These are phyloP conservation scores for Uromys caudimaculatus DNA, from an alignment of 2,797 vertebrate species.

Conservation along the genomic window DNA sequence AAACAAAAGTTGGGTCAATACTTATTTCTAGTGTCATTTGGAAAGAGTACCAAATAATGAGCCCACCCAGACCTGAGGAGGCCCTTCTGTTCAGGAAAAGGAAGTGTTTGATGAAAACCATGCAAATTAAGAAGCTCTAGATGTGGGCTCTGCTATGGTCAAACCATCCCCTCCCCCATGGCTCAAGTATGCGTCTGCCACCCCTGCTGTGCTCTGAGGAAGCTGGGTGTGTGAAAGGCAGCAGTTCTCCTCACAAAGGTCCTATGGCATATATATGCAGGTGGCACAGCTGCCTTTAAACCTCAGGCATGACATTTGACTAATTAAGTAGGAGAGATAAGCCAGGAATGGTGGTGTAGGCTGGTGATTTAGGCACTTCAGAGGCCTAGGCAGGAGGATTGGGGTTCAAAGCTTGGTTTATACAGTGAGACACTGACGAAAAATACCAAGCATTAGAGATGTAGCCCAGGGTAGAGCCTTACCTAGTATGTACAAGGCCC, in stretches of 20 bases:
- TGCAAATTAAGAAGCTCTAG: no score
- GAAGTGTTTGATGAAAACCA: background rate
- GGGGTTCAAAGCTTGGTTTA: background rate
- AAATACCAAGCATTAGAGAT: background rate
- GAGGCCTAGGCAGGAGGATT: background rate
- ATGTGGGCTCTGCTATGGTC: background rate
- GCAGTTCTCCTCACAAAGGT: background rate
- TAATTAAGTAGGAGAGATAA: background rate
- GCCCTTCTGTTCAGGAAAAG: background rate
- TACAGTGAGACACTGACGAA: background rate
- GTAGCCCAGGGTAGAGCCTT: background rate
- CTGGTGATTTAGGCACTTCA: background rate
- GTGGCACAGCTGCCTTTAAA: background rate
- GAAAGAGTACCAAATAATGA: background rate
- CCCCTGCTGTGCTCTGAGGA: background rate
- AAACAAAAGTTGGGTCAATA: background rate
- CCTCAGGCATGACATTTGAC: background rate
- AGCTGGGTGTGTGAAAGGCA: background rate
- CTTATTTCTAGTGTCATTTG: background rate
- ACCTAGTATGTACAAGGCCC: background rate
- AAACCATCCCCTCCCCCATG: background rate
- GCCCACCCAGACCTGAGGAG: background rate
- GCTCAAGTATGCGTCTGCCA: background rate
- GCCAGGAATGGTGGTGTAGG: background rate
- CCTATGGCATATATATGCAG: background rate